Base-by-base conservation (phyloP, 2,113 vertebrate genomes). In the Acrocephalus arundinaceus region DNA sequence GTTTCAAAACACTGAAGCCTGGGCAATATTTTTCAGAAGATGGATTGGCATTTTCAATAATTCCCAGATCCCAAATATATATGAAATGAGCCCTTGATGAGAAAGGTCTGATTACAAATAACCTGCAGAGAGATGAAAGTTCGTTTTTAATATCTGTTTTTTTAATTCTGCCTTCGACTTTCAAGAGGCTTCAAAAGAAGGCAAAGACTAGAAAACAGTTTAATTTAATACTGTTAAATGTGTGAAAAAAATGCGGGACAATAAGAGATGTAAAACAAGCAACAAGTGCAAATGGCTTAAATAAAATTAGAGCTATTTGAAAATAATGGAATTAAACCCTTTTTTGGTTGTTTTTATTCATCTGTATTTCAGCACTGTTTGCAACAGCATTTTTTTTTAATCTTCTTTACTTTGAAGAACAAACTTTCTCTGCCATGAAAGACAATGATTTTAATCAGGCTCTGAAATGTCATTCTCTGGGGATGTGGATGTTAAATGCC, bases 371-470 rank as follows among this genome's bases (percentile, higher is more conserved):
- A 95, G 95, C 93, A 16, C 90, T 76, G 84, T 94, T 95, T 96
- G 84, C 81, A 92, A 87, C 76, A 85, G 91, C 90, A 28, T 21
- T 87, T 73, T 97, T 97, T 96, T 97, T 80, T 83, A 27, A 89
- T 73, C 59, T 87, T 52, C 51, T 65, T 58, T 30, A 79, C 97
- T 98, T 98, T 98, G 96, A 98, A 98, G 97, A 94, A 96, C 80
- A 97, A 94, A 94, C 88, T 94, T 96, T 48, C 75, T 49, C 72
- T 23, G 25, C 76, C 79, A 94, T 85, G 71, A 97, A 97, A 95
- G 74, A 68, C 91, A 92, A 91, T 54, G 68, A 97, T 93, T 95
- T 96, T 78, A 95, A 96, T 95, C 93, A 70, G 75, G 51, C 62
- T 74, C 43, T 83, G 89, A 96, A 96, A 96, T 92, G 89, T 94